Evolutionary conservation across 92 coral and sea anemone species (phyloP), one percentile per base, ranked within the genome.

Genomic region (Nematostella vectensis): DNA sequence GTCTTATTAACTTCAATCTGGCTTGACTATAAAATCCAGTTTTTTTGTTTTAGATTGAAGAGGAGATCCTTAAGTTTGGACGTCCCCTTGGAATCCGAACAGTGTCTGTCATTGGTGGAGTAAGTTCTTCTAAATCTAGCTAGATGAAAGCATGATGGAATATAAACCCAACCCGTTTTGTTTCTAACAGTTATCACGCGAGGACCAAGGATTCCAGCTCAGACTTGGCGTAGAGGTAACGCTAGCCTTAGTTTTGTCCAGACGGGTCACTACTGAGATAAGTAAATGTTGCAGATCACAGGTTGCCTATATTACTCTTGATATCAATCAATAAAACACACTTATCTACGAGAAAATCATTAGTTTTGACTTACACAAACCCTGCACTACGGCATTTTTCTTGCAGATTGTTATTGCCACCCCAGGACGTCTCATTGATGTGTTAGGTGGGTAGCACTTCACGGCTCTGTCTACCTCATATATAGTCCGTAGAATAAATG

Each of bases 51-150:
- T 64, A 89, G 97, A 91, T 91, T 50, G 98, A 91, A 80, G 91
- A 81, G 53, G 98, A 91, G 29, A 69, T 95, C 25, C 47, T 62
- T 22, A 45, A 45, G 98, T 84, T 13, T 70, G 98, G 91, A 3
- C 73, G 80, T 33, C 98, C 98, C 11, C 89, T 91, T 50, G 96
- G 96, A 8, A 82, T 91, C 50, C 75, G 98, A 57, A 77, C 93
- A 58, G 98, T 91, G 70, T 83, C 98, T 11, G 89, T 91, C 24
- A 88, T 91, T 70, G 98, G 98, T 25, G 98, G 98, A 80, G 96
- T 91, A 68, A 87, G 98, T 56, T 47, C 25, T 3, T 45, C 10
- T 57, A 8, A 36, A 8, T n/a, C n/a, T n/a, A n/a, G n/a, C n/a
- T n/a, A n/a, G n/a, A n/a, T n/a, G n/a, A n/a, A n/a, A n/a, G n/a